Evolutionary conservation across 2,797 vertebrate species (phyloP).

Genomic region (Masticophis lateralis): DNA sequence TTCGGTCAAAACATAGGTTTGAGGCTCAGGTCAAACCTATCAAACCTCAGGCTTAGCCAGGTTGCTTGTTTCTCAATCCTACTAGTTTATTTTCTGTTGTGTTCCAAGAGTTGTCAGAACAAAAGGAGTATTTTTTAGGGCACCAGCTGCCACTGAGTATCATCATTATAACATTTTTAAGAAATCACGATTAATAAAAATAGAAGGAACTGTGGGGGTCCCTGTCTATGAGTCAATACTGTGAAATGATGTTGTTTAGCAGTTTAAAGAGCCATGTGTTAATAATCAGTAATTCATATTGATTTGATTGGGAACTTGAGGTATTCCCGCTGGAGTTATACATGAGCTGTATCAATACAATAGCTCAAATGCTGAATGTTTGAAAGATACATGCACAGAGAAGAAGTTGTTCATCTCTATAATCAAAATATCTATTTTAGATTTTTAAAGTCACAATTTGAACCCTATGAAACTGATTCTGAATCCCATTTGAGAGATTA

Average conservation of each 20-base stretch:
- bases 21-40: background rate
- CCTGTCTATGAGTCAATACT: background rate
- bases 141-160: background rate
- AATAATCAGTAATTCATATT: background rate
- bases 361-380: background rate
- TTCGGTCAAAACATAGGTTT: background rate
- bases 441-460: background rate
- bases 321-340: background rate
- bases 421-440: background rate
- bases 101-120: background rate
- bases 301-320: background rate
- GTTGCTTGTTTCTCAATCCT: background rate
- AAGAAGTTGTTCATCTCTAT: background rate
- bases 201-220: background rate
- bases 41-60: background rate
- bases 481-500: constrained; percentile 13
- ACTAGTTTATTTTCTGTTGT: background rate
- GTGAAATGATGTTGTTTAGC: background rate
- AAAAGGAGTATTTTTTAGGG: background rate
- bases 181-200: background rate
- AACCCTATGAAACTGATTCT: background rate
- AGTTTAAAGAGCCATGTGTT: background rate
- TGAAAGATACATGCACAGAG: background rate
- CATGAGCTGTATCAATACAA: background rate
- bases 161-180: background rate